phyloP scores from a whole-genome alignment of 2,113 vertebrate species.

The Vidua chalybeata region DNA sequence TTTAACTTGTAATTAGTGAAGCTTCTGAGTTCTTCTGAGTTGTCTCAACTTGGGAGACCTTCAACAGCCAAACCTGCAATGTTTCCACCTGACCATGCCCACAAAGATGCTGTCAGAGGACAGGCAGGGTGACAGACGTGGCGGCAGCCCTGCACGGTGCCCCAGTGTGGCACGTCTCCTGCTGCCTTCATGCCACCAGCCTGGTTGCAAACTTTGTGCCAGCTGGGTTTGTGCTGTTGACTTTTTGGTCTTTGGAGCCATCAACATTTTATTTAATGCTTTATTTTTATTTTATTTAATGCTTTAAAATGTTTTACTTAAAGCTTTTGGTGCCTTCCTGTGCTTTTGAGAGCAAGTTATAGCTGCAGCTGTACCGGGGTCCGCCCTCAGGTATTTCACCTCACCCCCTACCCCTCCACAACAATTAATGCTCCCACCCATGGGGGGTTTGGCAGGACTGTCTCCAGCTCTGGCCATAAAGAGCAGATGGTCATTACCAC shows the following conservation, averaged over 20 bases:
- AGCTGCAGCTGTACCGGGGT: background rate
- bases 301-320: background rate
- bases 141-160: background rate
- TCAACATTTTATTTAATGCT: background rate
- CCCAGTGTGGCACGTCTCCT: rapidly evolving
- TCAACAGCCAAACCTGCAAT: rapidly evolving
- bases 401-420: background rate
- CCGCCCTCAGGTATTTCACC: background rate
- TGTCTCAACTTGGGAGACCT: background rate
- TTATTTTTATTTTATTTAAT: background rate
- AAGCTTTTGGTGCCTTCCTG: background rate
- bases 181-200: rapidly evolving
- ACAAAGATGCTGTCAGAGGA: background rate
- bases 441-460: background rate
- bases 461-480: background rate
- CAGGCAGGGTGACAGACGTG: background rate
- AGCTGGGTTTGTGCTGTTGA: background rate
- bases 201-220: background rate
- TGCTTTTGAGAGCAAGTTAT: background rate
- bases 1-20: background rate
- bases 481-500: background rate
- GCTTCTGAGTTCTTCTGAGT: background rate
- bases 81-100: background rate
- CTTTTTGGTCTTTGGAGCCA: background rate
- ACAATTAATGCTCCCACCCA: background rate